Base-by-base conservation (phyloP, 2,888 invertebrate species). In the Morpho deidamia region DNA sequence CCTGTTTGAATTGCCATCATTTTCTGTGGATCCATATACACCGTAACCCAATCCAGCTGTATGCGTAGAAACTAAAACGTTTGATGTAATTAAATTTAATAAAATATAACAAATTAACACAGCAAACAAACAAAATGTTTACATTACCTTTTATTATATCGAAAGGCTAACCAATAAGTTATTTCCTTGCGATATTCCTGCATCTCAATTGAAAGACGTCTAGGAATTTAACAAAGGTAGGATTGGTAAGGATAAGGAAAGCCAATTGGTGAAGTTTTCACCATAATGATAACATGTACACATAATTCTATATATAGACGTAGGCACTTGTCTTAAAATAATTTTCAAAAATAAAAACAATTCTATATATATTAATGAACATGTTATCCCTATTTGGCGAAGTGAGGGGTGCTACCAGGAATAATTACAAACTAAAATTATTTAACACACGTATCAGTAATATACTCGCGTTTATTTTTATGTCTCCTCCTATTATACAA, bases 381-480 rank as follows among this genome's bases (percentile, higher is more conserved):
- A 90, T 89, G 86, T 86, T 81, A 88, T 88, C 87, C 88, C 87
- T 88, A 90, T 74, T 75, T 83, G 90, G 90, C 89, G 83, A 84
- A 74, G 82, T 80, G 84, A 86, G 82, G 89, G 90, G 90, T 90
- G 90, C 90, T 90, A 90, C 90, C 90, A 90, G 90, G 90, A 90
- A 88, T 90, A 90, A 90, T 88, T 84, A 89, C 81, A 89, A 85
- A 84, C 85, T 85, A 87, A 90, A 90, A 90, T 83, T 84, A 88
- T 84, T 81, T 83, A 81, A 88, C 86, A 90, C 88, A 83, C 78
- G 79, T 49, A 14, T 87, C 86, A 81, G 87, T 90, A 89, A 90
- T 90, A 90, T 90, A 90, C 90, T 89, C 89, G 79, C 86, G 80
- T 87, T 91, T 91, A 84, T 91, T 91, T 23, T 79, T 87, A 88